phyloP scores from a whole-genome alignment of 2,888 invertebrate genomes.

The Netelia inedita region DNA sequence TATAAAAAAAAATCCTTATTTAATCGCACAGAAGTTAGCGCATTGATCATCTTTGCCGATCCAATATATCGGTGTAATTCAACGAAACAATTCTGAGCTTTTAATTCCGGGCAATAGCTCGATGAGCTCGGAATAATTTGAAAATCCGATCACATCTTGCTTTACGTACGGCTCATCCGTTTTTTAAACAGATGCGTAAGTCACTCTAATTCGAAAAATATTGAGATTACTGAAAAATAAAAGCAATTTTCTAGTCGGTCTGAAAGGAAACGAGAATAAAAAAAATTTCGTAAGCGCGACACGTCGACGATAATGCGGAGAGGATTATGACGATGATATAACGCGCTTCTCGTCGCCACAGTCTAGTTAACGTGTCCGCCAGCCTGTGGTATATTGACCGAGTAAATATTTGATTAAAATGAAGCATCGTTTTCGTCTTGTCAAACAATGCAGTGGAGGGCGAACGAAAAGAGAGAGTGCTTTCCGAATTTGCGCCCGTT shows the following conservation, averaged over 20 bases:
- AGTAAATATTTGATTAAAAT: conserved; percentile 38
- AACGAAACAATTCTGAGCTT: conserved; percentile 70
- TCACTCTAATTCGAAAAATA: neutral
- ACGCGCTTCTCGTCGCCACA: conserved; percentile 1
- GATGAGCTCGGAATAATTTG: conserved; percentile 61
- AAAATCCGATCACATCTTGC: conserved; percentile 59
- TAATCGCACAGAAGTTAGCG: conserved; percentile 63
- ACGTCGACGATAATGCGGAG: neutral
- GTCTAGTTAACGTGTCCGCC: conserved; percentile 22
- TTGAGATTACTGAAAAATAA: neutral
- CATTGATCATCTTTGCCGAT: conserved; percentile 71
- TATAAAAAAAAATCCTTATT: too few relatives aligned
- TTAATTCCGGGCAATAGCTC: conserved; percentile 74
- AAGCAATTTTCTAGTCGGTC: neutral
- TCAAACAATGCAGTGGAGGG: conserved; percentile 17
- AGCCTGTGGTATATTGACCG: neutral
- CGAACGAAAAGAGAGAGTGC: neutral
- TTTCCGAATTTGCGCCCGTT: neutral
- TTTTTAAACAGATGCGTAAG: too few relatives aligned
- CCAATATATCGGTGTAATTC: conserved; percentile 63
- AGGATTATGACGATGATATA: conserved; percentile 3
- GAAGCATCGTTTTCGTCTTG: conserved; percentile 16
- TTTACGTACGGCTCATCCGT: neutral
- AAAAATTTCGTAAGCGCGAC: neutral
- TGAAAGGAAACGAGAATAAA: neutral